Conservation (phyloP, 2,113 vertebrate species). For the Rattus norvegicus region GRCr8 NC_086039.1:97193501-97194000, state of each 20-base stretch:
- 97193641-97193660: not conserved
- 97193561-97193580: slow-evolving; percentile 19
- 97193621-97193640: not conserved
- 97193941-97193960: not conserved
- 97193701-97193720: not conserved
- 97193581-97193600: slow-evolving; percentile 29
- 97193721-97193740: slow-evolving; percentile 17
- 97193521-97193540: slow-evolving; percentile 11
- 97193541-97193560: slow-evolving; percentile 40
- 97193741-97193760: slow-evolving; percentile 24
- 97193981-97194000: not conserved
- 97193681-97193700: not conserved
- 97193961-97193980: slow-evolving; percentile 20
- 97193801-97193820: not conserved
- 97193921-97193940: not conserved
- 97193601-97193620: not conserved
- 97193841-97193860: not conserved
- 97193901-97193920: not conserved
- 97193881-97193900: not conserved
- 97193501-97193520: slow-evolving; percentile 51
- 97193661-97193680: not conserved
- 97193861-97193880: not conserved
- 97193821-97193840: not conserved
- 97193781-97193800: slow-evolving; percentile 1
- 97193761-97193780: slow-evolving; percentile 13